phyloP scores from a whole-genome alignment of 1,140 invertebrate genomes.

The Akabosia matsudoensis region DNA sequence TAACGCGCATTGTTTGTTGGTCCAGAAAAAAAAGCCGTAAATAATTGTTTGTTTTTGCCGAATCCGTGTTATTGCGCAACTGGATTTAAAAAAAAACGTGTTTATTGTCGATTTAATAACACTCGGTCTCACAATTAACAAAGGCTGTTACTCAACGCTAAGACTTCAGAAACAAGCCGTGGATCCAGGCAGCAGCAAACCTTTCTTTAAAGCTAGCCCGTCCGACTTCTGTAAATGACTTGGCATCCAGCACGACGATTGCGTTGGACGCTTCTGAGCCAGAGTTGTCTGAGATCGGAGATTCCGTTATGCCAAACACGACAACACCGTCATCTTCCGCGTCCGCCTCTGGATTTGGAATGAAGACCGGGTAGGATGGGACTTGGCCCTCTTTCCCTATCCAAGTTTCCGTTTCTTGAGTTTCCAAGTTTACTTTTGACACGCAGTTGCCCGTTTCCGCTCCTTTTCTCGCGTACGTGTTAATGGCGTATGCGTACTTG shows the following conservation, averaged over 20 bases:
- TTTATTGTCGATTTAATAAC: background rate
- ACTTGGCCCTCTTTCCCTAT: constrained; percentile 41
- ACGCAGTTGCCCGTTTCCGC: constrained; percentile 16
- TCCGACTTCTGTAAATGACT: constrained; percentile 41
- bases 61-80: background rate
- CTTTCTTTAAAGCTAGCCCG: constrained; percentile 25
- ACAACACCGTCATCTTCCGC: constrained; percentile 49
- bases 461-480: background rate
- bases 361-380: constrained; percentile 47
- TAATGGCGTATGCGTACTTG: constrained; percentile 3
- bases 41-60: constrained; percentile 3
- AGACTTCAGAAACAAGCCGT: constrained; percentile 32
- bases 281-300: background rate
- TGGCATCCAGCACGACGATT: constrained; percentile 40
- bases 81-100: no score
- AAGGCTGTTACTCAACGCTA: background rate
- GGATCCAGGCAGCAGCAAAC: constrained; percentile 31
- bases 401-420: constrained; percentile 31
- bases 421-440: constrained; percentile 32
- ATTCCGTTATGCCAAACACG: constrained; percentile 30
- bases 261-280: background rate
- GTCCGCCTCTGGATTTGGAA: constrained; percentile 43
- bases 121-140: background rate
- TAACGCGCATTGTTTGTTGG: no score
- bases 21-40: no score